Evolutionary conservation across 1,140 invertebrate species (phyloP).

Genomic region (Bombus vancouverensis): DNA sequence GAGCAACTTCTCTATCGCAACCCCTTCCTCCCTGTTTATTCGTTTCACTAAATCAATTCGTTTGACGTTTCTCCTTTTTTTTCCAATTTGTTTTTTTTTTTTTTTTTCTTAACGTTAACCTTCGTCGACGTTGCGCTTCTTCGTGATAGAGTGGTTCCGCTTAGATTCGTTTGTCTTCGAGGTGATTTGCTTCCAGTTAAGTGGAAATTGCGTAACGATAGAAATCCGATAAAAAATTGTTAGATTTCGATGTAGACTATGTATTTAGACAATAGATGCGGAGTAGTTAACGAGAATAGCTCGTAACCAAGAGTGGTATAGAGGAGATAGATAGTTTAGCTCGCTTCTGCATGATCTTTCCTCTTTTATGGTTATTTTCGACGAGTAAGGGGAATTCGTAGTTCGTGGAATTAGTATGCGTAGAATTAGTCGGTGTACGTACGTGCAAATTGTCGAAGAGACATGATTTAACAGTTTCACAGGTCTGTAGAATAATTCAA

Average conservation of each 20-base stretch:
- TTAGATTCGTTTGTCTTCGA: neutral
- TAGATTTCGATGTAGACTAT: neutral
- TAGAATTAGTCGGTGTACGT: no score
- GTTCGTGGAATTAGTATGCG: no score
- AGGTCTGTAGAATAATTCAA: no score
- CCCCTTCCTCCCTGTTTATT: neutral
- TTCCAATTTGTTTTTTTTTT: neutral
- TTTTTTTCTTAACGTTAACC: neutral
- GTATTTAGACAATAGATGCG: neutral
- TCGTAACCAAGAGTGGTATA: neutral
- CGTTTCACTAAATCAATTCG: neutral
- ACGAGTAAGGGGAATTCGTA: no score
- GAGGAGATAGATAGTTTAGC: neutral
- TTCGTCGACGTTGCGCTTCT: neutral
- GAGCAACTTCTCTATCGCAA: constrained; percentile 25
- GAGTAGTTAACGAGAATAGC: neutral
- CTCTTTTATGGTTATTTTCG: neutral
- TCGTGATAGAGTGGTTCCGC: neutral
- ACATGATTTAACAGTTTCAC: no score
- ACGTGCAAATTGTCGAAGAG: no score
- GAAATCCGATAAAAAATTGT: neutral
- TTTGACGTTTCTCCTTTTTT: neutral
- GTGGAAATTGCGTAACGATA: neutral
- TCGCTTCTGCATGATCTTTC: neutral
- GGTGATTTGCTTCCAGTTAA: neutral